Base-by-base conservation (phyloP, 2,888 invertebrate genomes). In the Allolobophora icterica region DNA sequence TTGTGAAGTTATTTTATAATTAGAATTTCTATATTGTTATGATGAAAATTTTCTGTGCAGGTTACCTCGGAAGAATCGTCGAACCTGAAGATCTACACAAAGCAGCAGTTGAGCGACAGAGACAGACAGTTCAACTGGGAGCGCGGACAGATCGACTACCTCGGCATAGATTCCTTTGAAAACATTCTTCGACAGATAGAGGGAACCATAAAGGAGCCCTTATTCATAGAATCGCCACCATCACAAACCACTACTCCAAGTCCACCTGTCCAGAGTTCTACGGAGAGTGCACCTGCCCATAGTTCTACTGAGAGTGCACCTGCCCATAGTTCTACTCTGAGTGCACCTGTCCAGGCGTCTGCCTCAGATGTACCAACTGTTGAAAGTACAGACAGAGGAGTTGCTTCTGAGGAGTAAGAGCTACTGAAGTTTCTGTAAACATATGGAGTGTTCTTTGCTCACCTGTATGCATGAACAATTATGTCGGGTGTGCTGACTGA, bases 91-190 rank as follows among this genome's bases (percentile, higher is more conserved):
- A 71, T 83, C 17, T 92, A 84, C 84, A 87, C 92, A n/a, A 84
- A 90, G 87, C 91, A 91, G 84, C 90, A 89, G 89, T 38, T 90
- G 52, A 92, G 91, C 58, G 94, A 94, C 91, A 92, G 93, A 8
- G 93, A 94, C 89, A 95, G 95, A 35, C 95, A 95, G 92, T 94
- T 94, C 42, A 96, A 97, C 89, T 96, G 96, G 96, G 96, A 96
- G 93, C 94, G 97, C 90, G 99, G 99, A 91, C 97, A 98, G 94
- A 97, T 99, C 92, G 99, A 99, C 95, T 99, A 99, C 95, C 96
- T 98, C 96, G 99, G 99, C 84, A 97, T 97, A 91, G 99, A 99
- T 95, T 97, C 98, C 58, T 99, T 99, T 95, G 98, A 97, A 91
- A 99, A 99, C 95, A 99, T 99, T 94, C 98, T 98, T 97, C 97